Percentiles rank a stretch among this genome's conserved stretches.
These are phyloP conservation scores for Pantherophis guttatus DNA, from an alignment of 2,113 vertebrate species.

Conservation along the genomic window DNA sequence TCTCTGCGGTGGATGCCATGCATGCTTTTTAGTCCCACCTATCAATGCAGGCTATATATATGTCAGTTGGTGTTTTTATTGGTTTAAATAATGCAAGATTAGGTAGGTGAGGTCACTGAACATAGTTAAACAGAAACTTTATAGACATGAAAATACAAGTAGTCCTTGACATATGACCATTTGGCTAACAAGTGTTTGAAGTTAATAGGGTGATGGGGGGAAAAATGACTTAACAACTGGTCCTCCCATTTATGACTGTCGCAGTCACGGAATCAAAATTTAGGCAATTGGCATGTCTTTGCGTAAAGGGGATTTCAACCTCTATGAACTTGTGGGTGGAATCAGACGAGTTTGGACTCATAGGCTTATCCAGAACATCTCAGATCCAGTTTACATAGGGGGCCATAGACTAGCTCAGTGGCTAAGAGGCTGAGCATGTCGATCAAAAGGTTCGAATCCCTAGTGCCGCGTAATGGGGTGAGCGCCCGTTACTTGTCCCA, in stretches of 20 bases:
- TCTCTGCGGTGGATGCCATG: not conserved
- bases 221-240: not conserved
- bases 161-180: not conserved
- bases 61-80: not conserved
- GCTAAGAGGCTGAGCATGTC: too few species aligned
- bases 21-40: not conserved
- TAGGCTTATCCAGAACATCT: not conserved
- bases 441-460: too few species aligned
- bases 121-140: not conserved
- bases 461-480: too few species aligned
- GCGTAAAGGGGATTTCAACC: not conserved
- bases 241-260: not conserved
- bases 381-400: not conserved
- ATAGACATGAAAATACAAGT: not conserved
- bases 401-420: not conserved
- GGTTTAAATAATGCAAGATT: not conserved
- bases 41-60: not conserved
- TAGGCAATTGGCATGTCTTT: not conserved
- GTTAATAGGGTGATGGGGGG: not conserved
- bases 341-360: not conserved
- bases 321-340: not conserved
- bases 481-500: too few species aligned
- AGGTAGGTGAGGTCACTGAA: not conserved
- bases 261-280: not conserved
- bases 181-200: not conserved